These are phyloP conservation scores for Mohoua ochrocephala DNA, from an alignment of 2,113 vertebrate species.

Conservation along the genomic window DNA sequence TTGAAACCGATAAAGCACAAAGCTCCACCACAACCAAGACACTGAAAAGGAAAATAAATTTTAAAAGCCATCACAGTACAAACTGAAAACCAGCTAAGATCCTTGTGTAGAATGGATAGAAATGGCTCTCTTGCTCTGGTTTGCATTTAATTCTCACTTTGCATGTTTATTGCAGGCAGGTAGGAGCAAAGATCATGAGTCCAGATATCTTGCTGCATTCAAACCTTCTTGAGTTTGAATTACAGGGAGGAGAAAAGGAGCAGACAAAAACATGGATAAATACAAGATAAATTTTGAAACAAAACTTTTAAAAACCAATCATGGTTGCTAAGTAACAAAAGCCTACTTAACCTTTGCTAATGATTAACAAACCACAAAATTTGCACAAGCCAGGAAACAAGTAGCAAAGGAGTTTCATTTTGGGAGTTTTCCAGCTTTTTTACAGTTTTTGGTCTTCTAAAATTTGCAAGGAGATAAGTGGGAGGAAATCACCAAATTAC, in stretches of 20 bases:
- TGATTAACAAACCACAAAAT: slow-evolving; percentile 23
- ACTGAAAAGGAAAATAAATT: background rate
- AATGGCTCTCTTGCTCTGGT: background rate
- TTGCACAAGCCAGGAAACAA: background rate
- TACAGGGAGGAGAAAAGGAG: background rate
- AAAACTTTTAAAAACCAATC: slow-evolving; percentile 8
- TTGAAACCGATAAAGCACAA: background rate
- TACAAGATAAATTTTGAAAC: background rate
- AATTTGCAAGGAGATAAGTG: background rate
- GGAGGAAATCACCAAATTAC: background rate
- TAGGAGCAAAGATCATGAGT: background rate
- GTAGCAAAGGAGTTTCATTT: background rate
- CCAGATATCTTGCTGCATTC: background rate
- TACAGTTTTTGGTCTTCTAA: background rate
- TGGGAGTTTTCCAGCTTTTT: background rate
- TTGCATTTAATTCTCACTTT: background rate
- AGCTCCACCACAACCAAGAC: background rate
- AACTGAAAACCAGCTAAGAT: background rate
- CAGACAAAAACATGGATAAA: background rate
- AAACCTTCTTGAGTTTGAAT: background rate
- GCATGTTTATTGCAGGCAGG: background rate
- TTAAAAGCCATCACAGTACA: background rate
- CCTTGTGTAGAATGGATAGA: background rate
- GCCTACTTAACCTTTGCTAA: slow-evolving; percentile 32
- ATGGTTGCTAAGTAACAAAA: slow-evolving; percentile 56